Percentiles rank a stretch among this genome's conserved stretches.
Evolutionary conservation across 2,113 vertebrate species (phyloP).

Genomic region (Odocoileus hemionus): DNA sequence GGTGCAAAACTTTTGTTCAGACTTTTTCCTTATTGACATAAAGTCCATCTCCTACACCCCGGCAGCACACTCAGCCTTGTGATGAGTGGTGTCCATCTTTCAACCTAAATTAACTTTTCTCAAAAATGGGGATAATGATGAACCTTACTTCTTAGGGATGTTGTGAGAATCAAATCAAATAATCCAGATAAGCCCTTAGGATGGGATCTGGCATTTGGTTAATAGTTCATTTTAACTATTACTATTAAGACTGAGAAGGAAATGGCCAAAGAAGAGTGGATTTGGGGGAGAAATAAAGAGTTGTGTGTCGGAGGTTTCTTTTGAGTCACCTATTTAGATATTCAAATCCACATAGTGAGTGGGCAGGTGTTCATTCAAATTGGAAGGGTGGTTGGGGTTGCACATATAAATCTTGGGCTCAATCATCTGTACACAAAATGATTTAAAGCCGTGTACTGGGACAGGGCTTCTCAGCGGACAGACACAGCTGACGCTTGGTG

Average conservation of each 20-base stretch:
- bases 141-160: not conserved
- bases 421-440: not conserved
- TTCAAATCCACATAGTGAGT: fast-evolving
- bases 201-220: not conserved
- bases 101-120: not conserved
- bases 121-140: not conserved
- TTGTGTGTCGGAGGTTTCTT: not conserved
- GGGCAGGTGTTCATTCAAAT: not conserved
- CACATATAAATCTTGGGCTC: not conserved
- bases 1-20: not conserved
- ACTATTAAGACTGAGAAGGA: not conserved
- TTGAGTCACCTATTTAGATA: not conserved
- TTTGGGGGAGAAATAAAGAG: not conserved
- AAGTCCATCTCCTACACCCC: not conserved
- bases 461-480: not conserved
- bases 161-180: not conserved
- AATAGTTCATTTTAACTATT: not conserved
- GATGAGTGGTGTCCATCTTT: not conserved
- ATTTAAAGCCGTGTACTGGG: not conserved
- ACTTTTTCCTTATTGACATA: no score
- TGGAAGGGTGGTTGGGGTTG: not conserved
- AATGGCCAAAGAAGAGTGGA: not conserved
- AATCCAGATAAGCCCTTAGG: not conserved
- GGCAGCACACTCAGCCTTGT: fast-evolving
- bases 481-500: no score